A percentile compares a stretch with the other conserved stretches of the same genome.
These are phyloP conservation scores for Hypsopygia costalis DNA, from an alignment of 2,888 invertebrate genomes.

Conservation along the genomic window DNA sequence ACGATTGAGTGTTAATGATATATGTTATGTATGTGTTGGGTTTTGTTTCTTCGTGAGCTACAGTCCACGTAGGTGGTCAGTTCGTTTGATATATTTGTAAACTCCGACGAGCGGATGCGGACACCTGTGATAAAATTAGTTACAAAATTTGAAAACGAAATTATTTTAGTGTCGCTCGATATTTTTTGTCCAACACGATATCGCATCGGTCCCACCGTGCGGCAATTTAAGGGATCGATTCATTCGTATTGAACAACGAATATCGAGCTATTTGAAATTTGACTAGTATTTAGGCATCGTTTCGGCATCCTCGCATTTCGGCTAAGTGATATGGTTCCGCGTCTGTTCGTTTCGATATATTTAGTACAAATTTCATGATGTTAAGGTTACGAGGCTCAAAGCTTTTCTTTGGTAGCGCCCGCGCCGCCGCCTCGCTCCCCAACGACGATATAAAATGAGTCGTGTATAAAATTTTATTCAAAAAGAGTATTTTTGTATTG, in stretches of 20 bases:
- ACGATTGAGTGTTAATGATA: constrained; percentile 38
- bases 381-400: constrained; percentile 81
- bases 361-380: constrained; percentile 81
- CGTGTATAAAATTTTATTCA: constrained; percentile 81
- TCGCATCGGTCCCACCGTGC: constrained; percentile 26
- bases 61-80: constrained; percentile 54
- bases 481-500: constrained; percentile 82
- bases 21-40: constrained; percentile 38
- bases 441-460: constrained; percentile 63
- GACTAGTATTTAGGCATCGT: constrained; percentile 77
- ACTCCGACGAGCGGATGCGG: constrained; percentile 74
- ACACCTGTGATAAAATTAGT: constrained; percentile 75
- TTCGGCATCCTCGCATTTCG: constrained; percentile 81
- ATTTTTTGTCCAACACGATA: constrained; percentile 29
- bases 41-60: constrained; percentile 49
- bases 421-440: constrained; percentile 49
- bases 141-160: constrained; percentile 70
- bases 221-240: constrained; percentile 11
- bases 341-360: constrained; percentile 76
- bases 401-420: constrained; percentile 72
- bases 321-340: constrained; percentile 76
- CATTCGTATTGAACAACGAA: constrained; percentile 24
- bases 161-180: constrained; percentile 57
- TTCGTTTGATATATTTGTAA: constrained; percentile 74
- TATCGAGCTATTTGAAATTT: constrained; percentile 44